These are phyloP conservation scores for Daubentonia madagascariensis DNA, from an alignment of 2,113 vertebrate genomes.

Conservation along the genomic window DNA sequence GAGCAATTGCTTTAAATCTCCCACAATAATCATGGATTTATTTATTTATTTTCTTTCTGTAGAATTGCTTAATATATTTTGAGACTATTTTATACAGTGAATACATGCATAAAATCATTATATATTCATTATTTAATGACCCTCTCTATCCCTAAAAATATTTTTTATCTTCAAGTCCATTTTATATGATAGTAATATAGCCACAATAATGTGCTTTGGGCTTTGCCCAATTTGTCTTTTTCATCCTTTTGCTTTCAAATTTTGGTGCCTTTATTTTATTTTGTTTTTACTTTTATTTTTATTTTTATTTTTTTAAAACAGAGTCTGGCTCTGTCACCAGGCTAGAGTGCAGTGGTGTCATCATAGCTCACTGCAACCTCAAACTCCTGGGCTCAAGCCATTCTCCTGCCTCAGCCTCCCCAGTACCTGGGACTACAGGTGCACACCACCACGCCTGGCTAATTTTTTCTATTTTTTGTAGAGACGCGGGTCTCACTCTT, in stretches of 20 bases:
- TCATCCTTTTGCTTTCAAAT: neutral
- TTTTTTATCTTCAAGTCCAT: neutral
- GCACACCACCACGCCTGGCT: too few species aligned
- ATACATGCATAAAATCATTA: neutral
- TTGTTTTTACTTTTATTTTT: too few species aligned
- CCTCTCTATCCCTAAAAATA: neutral
- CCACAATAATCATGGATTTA: neutral
- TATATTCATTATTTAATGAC: neutral
- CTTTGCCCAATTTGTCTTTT: neutral
- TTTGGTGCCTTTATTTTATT: neutral
- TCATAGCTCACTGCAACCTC: too few species aligned
- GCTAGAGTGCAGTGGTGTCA: too few species aligned
- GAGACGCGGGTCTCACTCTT: too few species aligned
- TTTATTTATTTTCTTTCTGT: neutral
- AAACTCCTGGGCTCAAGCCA: too few species aligned
- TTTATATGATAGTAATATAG: neutral
- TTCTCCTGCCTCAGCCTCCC: too few species aligned
- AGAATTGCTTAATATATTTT: neutral
- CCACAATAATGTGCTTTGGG: neutral
- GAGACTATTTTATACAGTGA: neutral
- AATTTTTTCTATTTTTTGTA: too few species aligned
- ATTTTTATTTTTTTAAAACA: too few species aligned
- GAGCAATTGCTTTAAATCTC: neutral
- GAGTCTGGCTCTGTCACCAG: too few species aligned
- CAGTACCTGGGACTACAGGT: too few species aligned